Conservation (phyloP, 2,888 invertebrate genomes). For the Coelopa pilipes region DNA sequence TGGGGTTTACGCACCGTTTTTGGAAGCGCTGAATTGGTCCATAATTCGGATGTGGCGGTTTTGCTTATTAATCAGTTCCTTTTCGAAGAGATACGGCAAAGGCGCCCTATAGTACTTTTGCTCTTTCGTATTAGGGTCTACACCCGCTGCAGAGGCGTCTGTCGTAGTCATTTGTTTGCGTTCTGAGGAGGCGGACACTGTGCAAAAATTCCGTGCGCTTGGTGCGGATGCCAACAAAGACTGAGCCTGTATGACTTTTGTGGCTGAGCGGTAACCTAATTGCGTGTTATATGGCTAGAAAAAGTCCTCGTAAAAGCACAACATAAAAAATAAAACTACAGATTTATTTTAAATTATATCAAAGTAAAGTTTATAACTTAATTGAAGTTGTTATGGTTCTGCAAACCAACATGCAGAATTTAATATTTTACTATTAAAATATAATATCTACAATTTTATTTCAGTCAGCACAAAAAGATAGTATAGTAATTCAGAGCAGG, state of each 20-base stretch:
- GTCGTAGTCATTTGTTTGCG: not conserved
- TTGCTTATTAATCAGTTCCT: slow-evolving; percentile 60
- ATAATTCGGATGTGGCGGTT: slow-evolving; percentile 57
- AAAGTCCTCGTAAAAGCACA: not conserved
- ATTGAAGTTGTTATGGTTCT: too few species aligned
- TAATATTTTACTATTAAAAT: too few species aligned
- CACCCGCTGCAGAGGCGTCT: not conserved
- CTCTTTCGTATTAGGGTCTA: not conserved
- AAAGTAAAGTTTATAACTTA: too few species aligned
- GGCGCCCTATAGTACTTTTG: slow-evolving; percentile 23
- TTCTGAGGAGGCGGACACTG: not conserved
- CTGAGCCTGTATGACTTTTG: not conserved
- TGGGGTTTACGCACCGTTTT: slow-evolving; percentile 49
- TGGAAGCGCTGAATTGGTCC: slow-evolving; percentile 54
- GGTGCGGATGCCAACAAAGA: not conserved
- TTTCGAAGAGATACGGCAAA: slow-evolving; percentile 61
- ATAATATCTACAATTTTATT: too few species aligned
- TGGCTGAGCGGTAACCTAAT: not conserved
- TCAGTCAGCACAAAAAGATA: too few species aligned
- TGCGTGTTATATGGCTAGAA: not conserved
- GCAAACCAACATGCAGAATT: too few species aligned
- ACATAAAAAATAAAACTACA: too few species aligned
- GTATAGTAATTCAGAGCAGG: slow-evolving; percentile 69
- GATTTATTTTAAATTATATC: too few species aligned
- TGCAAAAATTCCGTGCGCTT: not conserved